Percentiles rank a stretch among this genome's conserved stretches.
Conservation (phyloP, 2,888 invertebrate genomes). For the Pimpla rufipes region DNA sequence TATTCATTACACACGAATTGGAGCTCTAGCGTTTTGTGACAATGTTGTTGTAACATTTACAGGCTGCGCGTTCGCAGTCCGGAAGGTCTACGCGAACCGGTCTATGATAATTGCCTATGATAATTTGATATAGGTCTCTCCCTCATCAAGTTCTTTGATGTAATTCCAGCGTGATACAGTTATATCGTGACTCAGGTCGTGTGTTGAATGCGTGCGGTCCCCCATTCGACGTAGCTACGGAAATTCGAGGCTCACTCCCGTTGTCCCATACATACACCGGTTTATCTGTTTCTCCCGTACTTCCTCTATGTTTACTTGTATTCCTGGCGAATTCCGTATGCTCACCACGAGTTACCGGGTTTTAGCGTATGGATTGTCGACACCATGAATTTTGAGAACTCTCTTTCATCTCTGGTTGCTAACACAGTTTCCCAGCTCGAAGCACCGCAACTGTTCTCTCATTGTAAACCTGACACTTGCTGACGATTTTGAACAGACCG, state of each 20-base stretch:
- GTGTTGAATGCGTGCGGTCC: neutral
- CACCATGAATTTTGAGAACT: neutral
- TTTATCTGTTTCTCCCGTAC: neutral
- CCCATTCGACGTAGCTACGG: neutral
- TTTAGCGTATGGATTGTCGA: neutral
- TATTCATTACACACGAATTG: conserved; percentile 59
- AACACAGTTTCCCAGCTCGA: neutral
- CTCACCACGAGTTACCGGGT: neutral
- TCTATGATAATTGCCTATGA: conserved; percentile 27
- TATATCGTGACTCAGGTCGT: neutral
- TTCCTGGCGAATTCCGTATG: neutral
- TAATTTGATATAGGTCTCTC: conserved; percentile 37
- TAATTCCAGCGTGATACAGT: conserved; percentile 1
- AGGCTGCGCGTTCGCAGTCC: conserved; percentile 8
- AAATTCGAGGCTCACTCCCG: neutral
- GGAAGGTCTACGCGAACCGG: neutral
- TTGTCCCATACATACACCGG: neutral
- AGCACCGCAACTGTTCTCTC: neutral
- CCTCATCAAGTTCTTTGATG: conserved; percentile 22
- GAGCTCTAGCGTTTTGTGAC: conserved; percentile 38
- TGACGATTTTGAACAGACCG: too few relatives aligned
- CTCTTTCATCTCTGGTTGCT: conserved; percentile 6
- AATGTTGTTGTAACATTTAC: conserved; percentile 45
- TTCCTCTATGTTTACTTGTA: neutral
- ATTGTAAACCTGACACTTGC: too few relatives aligned